A percentile compares a stretch with the other conserved stretches of the same genome.
Conservation (phyloP, 2,797 vertebrate genomes). For the Bryconaethiops microstoma region DNA sequence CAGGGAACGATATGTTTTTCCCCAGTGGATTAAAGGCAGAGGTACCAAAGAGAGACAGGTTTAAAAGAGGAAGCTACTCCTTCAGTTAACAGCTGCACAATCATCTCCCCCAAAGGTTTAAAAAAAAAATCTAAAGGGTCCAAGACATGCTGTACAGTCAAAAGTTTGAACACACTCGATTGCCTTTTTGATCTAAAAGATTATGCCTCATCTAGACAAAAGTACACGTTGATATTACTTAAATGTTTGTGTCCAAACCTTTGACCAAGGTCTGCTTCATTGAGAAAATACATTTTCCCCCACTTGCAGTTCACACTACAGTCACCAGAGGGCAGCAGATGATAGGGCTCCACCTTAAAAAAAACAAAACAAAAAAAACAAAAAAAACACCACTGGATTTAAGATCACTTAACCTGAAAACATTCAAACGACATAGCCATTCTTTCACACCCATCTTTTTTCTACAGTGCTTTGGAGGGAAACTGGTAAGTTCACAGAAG, state of each 20-base stretch:
- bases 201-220: no score
- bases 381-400: neutral
- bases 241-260: neutral
- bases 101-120: neutral
- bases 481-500: neutral
- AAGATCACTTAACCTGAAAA: neutral
- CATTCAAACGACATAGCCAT: neutral
- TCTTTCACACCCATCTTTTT: neutral
- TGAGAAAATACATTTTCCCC: neutral
- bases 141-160: neutral
- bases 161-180: neutral
- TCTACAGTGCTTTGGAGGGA: neutral
- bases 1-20: no score
- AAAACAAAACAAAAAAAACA: neutral
- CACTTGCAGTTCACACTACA: neutral
- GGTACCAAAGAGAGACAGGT: neutral
- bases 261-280: neutral
- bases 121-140: neutral
- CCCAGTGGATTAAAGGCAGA: neutral
- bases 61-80: neutral
- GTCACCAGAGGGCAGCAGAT: slow-evolving; percentile 8
- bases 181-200: neutral
- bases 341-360: neutral
- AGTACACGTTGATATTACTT: no score
- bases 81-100: neutral